A percentile compares a stretch with the other conserved stretches of the same genome.
Evolutionary conservation across 2,113 vertebrate genomes (phyloP).

Genomic region (Trematomus loennbergii): DNA sequence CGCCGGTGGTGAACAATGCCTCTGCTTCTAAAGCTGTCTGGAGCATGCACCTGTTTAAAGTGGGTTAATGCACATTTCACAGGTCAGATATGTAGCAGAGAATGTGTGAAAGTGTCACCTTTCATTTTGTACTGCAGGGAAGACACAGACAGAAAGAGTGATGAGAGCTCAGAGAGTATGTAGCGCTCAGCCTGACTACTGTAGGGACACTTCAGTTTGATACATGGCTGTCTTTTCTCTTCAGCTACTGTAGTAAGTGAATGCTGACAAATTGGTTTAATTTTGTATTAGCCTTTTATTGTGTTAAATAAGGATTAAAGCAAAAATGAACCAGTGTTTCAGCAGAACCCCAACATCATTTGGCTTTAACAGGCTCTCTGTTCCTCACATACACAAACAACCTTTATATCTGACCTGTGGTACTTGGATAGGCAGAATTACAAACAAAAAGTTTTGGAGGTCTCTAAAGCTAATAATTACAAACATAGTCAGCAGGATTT

Average conservation of each 20-base stretch:
- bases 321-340: not conserved
- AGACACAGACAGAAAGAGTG: not conserved
- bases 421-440: not conserved
- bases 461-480: constrained; percentile 4
- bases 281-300: constrained; percentile 1
- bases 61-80: constrained; percentile 16
- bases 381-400: not conserved
- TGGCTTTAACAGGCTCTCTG: not conserved
- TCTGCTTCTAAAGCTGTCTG: constrained; percentile 34
- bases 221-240: constrained; percentile 6
- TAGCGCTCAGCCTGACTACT: not conserved
- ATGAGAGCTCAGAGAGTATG: not conserved
- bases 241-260: not conserved
- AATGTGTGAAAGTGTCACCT: constrained; percentile 16
- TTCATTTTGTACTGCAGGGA: constrained; percentile 4
- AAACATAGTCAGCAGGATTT: constrained; percentile 4
- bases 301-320: constrained; percentile 8
- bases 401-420: constrained; percentile 11
- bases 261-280: not conserved
- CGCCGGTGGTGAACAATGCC: constrained; percentile 6
- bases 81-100: constrained; percentile 56
- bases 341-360: constrained; percentile 1
- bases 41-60: constrained; percentile 25
- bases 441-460: not conserved
- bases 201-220: not conserved